Evolutionary conservation across 2,888 invertebrate species (phyloP), one percentile per base, ranked within the genome.

Genomic region (Antitype chi): DNA sequence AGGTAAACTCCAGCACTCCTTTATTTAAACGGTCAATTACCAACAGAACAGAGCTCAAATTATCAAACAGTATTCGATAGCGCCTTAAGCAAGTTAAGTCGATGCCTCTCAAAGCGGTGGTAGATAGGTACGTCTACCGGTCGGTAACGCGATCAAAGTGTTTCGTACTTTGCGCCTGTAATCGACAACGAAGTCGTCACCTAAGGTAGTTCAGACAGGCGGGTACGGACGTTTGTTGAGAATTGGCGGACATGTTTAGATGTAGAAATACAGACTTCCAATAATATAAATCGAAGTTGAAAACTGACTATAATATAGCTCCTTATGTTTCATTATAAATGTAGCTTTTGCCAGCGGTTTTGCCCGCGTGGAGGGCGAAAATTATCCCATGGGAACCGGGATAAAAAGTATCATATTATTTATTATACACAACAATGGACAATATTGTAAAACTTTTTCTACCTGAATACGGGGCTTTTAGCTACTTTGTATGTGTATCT

Each of bases 131-230:
- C 87, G 87, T 89, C 89, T 90, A 89, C 89, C 86, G 90, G 90
- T 87, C 91, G 90, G 89, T 90, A 92, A 92, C 89, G 85, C 89
- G 94, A 94, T 94, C 93, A 94, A 94, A 94, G 94, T 88, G 90
- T 84, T 87, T 80, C 79, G 77, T 84, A 87, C 80, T 88, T 90
- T 78, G 86, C 84, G 85, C 83, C 90, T 90, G 91, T 93, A 92
- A 93, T 94, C 90, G 91, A 91, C 90, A 90, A 87, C 87, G 75
- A 91, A 89, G 81, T 89, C 80, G 69, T 76, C 78, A 72, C 74
- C 60, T 72, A 80, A 79, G 83, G 80, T 79, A 81, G 79, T 84
- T 84, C 76, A 86, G 77, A 86, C 76, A 57, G 68, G 76, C 74
- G 74, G 63, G 52, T 80, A 63, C 63, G 81, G 74, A 57, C 74